Percentiles rank a stretch among this genome's conserved stretches.
phyloP scores from a whole-genome alignment of 2,797 vertebrate species.

The Lepus oiostolus region DNA sequence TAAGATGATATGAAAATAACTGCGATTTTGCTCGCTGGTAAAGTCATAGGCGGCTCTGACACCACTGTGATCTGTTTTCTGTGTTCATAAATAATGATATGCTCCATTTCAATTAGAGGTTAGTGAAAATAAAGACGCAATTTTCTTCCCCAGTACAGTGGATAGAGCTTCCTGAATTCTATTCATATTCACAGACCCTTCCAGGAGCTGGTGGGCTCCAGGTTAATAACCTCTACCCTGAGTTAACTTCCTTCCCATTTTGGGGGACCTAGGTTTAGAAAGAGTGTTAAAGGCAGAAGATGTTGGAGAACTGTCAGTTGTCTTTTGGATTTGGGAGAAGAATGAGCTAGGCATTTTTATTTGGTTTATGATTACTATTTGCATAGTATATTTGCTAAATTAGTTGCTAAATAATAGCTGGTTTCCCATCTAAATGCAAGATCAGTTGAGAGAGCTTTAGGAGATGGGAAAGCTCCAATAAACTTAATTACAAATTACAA shows the following conservation, averaged over 20 bases:
- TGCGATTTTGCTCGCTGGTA: neutral
- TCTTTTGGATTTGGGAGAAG: conserved; percentile 22
- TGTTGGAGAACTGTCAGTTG: neutral
- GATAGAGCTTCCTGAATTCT: conserved; percentile 7
- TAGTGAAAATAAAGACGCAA: neutral
- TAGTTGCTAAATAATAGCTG: conserved; percentile 58
- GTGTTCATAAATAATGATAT: neutral
- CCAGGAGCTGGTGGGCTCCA: rapidly evolving
- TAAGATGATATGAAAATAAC: conserved; percentile 25
- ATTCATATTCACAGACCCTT: neutral
- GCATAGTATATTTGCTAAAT: neutral
- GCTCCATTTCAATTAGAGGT: neutral
- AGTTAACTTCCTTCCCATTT: neutral
- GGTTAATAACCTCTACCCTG: neutral
- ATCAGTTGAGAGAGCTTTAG: conserved; percentile 47
- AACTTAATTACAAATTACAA: conserved; percentile 74
- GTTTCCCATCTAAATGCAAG: conserved; percentile 57
- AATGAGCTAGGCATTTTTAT: conserved; percentile 35
- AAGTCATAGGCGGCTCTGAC: neutral
- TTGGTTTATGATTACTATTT: neutral
- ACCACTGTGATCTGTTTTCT: neutral
- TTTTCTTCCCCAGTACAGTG: neutral
- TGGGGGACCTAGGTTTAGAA: neutral
- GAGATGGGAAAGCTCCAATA: conserved; percentile 18
- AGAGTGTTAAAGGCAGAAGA: neutral